Conservation (phyloP, 2,113 vertebrate species). For the Ramphastos sulfuratus region DNA sequence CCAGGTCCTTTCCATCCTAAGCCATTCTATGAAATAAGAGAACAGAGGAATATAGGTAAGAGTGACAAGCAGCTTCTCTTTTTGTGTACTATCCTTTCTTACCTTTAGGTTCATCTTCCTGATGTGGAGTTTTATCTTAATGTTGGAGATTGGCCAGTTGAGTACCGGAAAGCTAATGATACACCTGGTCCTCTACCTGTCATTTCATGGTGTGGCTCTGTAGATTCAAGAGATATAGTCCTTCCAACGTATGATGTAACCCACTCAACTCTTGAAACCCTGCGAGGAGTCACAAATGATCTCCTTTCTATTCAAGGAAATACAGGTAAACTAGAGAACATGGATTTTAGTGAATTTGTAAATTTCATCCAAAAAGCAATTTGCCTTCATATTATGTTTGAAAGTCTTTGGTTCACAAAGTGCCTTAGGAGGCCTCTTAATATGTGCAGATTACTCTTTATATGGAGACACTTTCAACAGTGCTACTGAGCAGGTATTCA, state of each 20-base stretch:
- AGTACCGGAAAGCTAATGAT: constrained; percentile 77
- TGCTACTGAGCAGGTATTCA: background rate
- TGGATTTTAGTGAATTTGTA: background rate
- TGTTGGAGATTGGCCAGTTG: constrained; percentile 93
- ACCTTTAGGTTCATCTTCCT: constrained; percentile 82
- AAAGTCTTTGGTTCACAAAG: background rate
- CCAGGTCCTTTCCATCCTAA: no score
- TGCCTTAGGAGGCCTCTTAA: background rate
- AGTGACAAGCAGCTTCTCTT: background rate
- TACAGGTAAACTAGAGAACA: constrained; percentile 78
- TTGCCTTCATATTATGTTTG: background rate
- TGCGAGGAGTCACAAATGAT: constrained; percentile 91
- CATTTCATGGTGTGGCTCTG: constrained; percentile 93
- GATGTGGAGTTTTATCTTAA: constrained; percentile 93
- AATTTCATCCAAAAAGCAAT: background rate
- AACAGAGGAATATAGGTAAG: background rate
- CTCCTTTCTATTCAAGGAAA: constrained; percentile 93
- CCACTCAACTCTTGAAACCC: constrained; percentile 90
- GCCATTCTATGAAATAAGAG: background rate
- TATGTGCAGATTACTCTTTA: background rate
- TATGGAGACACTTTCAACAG: background rate
- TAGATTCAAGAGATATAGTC: constrained; percentile 86
- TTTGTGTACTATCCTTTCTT: background rate
- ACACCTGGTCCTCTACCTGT: constrained; percentile 83
- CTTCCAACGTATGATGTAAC: constrained; percentile 93